A percentile compares a stretch with the other conserved stretches of the same genome.
Conservation (phyloP, 2,888 invertebrate genomes). For the Emesis russula region DNA sequence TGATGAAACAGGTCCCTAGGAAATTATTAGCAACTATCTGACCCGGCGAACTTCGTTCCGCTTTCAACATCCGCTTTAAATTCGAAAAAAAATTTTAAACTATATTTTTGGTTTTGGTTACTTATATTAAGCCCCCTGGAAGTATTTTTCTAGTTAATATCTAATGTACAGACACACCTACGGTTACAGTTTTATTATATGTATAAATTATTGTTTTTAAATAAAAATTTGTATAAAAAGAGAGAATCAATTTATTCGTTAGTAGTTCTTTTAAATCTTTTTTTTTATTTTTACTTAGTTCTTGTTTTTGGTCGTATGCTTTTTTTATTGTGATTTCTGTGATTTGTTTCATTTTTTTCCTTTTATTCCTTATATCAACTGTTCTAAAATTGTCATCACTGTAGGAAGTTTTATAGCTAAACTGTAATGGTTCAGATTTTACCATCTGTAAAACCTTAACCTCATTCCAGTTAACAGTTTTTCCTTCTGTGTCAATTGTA, state of each 20-base stretch:
- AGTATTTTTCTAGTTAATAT: no score
- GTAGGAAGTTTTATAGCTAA: constrained; percentile 4
- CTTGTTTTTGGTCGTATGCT: neutral
- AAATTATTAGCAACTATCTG: no score
- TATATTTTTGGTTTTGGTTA: no score
- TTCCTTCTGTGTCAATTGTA: neutral
- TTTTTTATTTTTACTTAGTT: neutral
- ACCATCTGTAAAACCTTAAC: neutral
- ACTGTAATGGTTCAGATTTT: neutral
- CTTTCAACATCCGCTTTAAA: no score
- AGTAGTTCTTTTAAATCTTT: neutral
- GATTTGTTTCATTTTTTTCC: neutral
- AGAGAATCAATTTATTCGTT: neutral
- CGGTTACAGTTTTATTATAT: no score
- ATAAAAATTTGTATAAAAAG: no score
- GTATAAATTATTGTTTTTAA: no score
- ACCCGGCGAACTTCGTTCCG: no score
- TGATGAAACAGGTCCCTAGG: no score
- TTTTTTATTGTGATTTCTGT: neutral
- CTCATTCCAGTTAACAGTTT: constrained; percentile 8
- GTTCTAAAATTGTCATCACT: neutral
- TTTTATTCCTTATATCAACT: neutral
- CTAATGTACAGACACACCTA: no score
- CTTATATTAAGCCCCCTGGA: no score
- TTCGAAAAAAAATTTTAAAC: no score